Base-by-base conservation (phyloP, 2,888 invertebrate genomes). In the Sarcophaga carnaria region DNA sequence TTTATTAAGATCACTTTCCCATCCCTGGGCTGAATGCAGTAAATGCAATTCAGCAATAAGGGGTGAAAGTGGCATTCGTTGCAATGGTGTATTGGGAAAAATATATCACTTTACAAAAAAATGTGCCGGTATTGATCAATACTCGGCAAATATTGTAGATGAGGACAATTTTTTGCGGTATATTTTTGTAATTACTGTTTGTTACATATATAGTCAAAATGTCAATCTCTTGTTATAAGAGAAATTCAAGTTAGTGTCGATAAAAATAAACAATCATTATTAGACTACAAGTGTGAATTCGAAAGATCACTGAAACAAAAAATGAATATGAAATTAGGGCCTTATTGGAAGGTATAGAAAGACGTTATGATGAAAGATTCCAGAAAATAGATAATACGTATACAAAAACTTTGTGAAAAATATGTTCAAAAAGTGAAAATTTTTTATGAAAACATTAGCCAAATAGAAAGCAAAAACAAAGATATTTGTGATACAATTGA, bases 381-480 rank as follows among this genome's bases (percentile, higher is more conserved):
- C 22, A 22, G 22, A 22, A 22, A 22, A 22, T 22, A 22, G 22
- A 22, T 22, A 22, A 22, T 22, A 22, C 22, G 22, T 22, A 22
- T 22, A 22, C 22, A 22, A 59, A 67, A 67, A 14, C 14, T 22
- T 22, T 22, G 22, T 22, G 22, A 67, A 22, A 77, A 54, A 17
- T 49, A 78, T 67, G 3, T 78, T 3, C 27, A 67, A 25, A 59
- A 64, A 59, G 64, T 76, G 49, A 64, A 63, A 45, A 76, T 54
- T 20, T 49, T 75, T 20, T 77, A 45, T 64, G 49, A 54, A 77
- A 77, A 77, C 59, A 14, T 77, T 25, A 59, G 37, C 14, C 37
- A 67, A 59, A 14, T 64, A n/a, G 77, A 67, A 59, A 77, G 59
- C n/a, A 77, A 77, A 67, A 60, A 77, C 45, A 77, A 77, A 67